These are phyloP conservation scores for Callyntrura guangdongensis DNA, from an alignment of 2,888 invertebrate genomes.

Conservation along the genomic window DNA sequence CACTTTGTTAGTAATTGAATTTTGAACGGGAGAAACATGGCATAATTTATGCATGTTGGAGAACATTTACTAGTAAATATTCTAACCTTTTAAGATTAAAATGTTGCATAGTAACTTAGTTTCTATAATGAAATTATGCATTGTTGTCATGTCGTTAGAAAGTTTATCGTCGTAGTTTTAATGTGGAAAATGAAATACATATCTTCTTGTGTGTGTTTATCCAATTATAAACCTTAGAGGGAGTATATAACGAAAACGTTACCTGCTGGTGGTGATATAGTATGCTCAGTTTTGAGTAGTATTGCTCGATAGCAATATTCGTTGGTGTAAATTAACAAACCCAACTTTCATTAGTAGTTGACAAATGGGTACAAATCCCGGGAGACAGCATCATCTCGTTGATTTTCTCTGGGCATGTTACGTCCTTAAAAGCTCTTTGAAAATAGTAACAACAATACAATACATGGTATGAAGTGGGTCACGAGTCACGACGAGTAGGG, in stretches of 20 bases:
- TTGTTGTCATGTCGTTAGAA: not conserved
- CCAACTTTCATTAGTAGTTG: conserved; percentile 59
- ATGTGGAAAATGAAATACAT: conserved; percentile 27
- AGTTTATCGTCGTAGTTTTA: not conserved
- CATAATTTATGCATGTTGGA: not conserved
- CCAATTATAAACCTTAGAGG: not conserved
- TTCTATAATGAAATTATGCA: conserved; percentile 13
- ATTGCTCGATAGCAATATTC: conserved; percentile 21
- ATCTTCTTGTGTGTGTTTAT: conserved; percentile 27
- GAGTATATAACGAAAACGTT: not conserved
- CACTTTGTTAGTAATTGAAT: not conserved
- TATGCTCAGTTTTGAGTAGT: not conserved
- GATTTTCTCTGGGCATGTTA: not conserved
- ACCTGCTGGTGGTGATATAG: too few species aligned
- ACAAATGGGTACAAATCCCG: conserved; percentile 71
- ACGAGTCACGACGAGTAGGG: not conserved
- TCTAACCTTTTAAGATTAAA: not conserved
- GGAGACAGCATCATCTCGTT: conserved; percentile 63
- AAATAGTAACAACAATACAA: not conserved
- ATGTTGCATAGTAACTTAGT: not conserved
- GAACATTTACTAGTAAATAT: not conserved
- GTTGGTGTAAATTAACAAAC: conserved; percentile 54
- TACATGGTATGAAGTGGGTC: not conserved
- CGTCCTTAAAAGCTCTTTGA: not conserved
- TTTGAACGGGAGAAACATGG: not conserved